Base-by-base conservation (phyloP, 2,797 vertebrate genomes). In the Thunnus albacares region DNA sequence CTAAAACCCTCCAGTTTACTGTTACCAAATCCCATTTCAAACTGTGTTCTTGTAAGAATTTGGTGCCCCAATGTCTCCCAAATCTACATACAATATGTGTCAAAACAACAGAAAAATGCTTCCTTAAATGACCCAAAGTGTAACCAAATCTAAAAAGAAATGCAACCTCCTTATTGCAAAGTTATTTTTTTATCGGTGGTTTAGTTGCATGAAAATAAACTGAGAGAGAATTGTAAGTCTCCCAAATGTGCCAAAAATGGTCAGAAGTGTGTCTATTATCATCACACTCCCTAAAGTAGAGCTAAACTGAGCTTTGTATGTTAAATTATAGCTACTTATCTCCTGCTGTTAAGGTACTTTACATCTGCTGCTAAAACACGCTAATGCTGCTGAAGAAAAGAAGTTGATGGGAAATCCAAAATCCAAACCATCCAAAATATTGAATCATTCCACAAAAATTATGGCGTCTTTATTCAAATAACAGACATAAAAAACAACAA, bases 401-500 rank as follows among this genome's bases (percentile, higher is more conserved):
- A 12, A 38, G 38, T 7, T 49, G 43, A 45, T 45, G 43, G 3
- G 43, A 55, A 30, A 3, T 24, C 24, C 24, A 24, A 24, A 24
- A 24, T 24, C 24, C 24, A 24, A 35, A 51, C 14, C 17, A 6
- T 55, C 26, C 15, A 15, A 56, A 45, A 59, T 53, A 56, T 8
- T n/a, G 9, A 61, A 62, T 47, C 28, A 18, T 13, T 18, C 38
- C 28, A 56, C 7, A 35, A 45, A 51, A n/a, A 20, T 41, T 1
- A 47, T 35, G 2, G 22, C 35, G 12, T 49, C 38, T 77, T 56
- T 43, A 35, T 66, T 77, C 14, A 45, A 71, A 71, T 53, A 64
- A 56, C 18, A 43, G 12, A 61, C 28, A 49, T 30, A 4, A 11
- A 30, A 73, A 53, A 83, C 15, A 53, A 20, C 18, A 56, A 20